Base-by-base conservation (phyloP, 2,888 invertebrate genomes). In the Drosophila siamana region DNA sequence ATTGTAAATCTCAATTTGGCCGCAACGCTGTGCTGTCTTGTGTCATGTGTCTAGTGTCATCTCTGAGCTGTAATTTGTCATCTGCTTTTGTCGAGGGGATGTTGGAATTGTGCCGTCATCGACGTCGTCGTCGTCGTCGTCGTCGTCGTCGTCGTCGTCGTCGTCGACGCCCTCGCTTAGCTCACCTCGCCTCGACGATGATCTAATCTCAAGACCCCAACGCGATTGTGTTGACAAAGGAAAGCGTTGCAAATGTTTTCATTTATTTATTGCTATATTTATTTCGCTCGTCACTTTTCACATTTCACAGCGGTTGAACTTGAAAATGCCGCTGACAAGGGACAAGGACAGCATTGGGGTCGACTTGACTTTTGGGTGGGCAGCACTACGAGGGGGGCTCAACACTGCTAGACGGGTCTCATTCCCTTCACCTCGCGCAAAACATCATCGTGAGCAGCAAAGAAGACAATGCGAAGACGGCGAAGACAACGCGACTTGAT, bases 151-250 rank as follows among this genome's bases (percentile, higher is more conserved):
- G 41, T 54, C 41, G 69, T 28, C 52, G 71, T 70, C 79, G 64
- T 54, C 63, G 57, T 54, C 40, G 47, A 76, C 79, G 76, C 82
- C 82, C 79, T 68, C 85, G 79, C 79, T 78, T 75, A 76, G 69
- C 79, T 85, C 79, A 76, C 26, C 44, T 38, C 61, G 24, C 9
- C 30, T 9, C 33, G 19, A 16, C 28, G 69, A 81, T 81, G 81
- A 81, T 81, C 76, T 81, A 85, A 81, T 85, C 79, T 51, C 24
- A 38, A 41, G 78, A 64, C 38, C 46, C 38, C 30, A 30, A 11
- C 9, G 30, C 11, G 11, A 1, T 38, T 41, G 30, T 15, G 48
- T 62, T 76, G 57, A 48, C 61, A 41, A 33, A 50, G 60, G 63
- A 74, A 76, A 63, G 67, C 67, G 54, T 52, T 71, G 59, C 41